Conservation (phyloP, 1,140 invertebrate species). For the Temnothorax curvispinosus region DNA sequence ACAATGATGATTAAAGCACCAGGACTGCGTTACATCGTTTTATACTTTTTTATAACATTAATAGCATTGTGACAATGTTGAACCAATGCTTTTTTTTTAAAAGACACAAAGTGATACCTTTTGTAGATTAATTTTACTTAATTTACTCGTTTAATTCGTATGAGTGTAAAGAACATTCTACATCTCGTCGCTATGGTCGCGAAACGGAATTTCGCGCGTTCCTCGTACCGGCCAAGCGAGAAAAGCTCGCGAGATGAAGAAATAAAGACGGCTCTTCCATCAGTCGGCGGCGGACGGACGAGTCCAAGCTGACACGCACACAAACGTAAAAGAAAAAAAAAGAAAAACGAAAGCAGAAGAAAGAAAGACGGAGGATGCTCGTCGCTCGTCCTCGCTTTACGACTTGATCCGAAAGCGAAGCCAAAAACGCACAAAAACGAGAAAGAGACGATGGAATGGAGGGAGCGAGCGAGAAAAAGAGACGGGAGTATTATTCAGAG, state of each 20-base stretch:
- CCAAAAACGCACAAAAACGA: not conserved
- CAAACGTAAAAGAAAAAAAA: not conserved
- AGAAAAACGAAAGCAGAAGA: not conserved
- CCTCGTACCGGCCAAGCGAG: not conserved
- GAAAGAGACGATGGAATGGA: not conserved
- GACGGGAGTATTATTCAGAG: conserved; percentile 32
- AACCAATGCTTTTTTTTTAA: not conserved
- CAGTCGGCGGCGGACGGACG: conserved; percentile 14
- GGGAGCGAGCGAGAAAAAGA: conserved; percentile 26
- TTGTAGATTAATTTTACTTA: not conserved
- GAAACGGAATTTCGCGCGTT: conserved; percentile 5
- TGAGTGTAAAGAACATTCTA: not conserved
- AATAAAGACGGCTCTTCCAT: conserved; percentile 37
- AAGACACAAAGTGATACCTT: not conserved
- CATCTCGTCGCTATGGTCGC: not conserved
- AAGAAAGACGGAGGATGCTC: not conserved
- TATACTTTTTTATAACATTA: not conserved
- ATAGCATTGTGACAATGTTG: not conserved
- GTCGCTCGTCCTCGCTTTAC: not conserved
- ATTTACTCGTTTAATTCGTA: not conserved
- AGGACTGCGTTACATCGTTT: no score
- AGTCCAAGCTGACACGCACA: conserved; percentile 11
- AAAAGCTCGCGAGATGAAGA: conserved; percentile 20
- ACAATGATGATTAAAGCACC: no score
- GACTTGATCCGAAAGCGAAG: conserved; percentile 17